These are phyloP conservation scores for Rachycentron canadum DNA, from an alignment of 2,797 vertebrate species.

Conservation along the genomic window DNA sequence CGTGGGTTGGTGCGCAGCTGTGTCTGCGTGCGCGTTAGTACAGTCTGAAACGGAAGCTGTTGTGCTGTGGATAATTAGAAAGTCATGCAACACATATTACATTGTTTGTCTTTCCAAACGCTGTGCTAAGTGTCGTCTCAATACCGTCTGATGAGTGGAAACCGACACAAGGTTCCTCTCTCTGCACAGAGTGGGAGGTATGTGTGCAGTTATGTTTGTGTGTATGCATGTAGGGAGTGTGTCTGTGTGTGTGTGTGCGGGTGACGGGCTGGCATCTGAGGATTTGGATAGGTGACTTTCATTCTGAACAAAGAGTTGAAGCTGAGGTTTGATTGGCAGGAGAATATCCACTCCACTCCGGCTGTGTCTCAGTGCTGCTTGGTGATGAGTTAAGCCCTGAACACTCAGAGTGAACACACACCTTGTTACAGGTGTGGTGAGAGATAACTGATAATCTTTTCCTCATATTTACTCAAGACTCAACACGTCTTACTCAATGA, in stretches of 20 bases:
- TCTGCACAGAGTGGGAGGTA: constrained; percentile 44
- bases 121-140: constrained; percentile 42
- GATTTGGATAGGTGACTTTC: constrained; percentile 69
- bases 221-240: neutral
- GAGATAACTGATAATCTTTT: constrained; percentile 61
- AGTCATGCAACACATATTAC: constrained; percentile 46
- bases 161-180: constrained; percentile 54
- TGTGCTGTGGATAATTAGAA: constrained; percentile 52
- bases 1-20: constrained; percentile 23
- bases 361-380: constrained; percentile 48
- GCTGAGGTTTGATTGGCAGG: constrained; percentile 56
- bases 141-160: constrained; percentile 56
- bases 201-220: constrained; percentile 11
- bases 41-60: constrained; percentile 30
- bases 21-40: constrained; percentile 11
- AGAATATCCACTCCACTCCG: constrained; percentile 46
- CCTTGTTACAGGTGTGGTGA: constrained; percentile 50
- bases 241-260: constrained; percentile 9
- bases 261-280: constrained; percentile 39
- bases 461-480: constrained; percentile 60
- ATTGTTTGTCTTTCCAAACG: constrained; percentile 46
- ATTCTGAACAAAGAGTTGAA: constrained; percentile 43
- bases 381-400: constrained; percentile 63
- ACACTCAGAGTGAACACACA: constrained; percentile 47
- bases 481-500: constrained; percentile 41